A percentile compares a stretch with the other conserved stretches of the same genome.
Evolutionary conservation across 2,113 vertebrate species (phyloP).

Genomic region (Willisornis vidua): DNA sequence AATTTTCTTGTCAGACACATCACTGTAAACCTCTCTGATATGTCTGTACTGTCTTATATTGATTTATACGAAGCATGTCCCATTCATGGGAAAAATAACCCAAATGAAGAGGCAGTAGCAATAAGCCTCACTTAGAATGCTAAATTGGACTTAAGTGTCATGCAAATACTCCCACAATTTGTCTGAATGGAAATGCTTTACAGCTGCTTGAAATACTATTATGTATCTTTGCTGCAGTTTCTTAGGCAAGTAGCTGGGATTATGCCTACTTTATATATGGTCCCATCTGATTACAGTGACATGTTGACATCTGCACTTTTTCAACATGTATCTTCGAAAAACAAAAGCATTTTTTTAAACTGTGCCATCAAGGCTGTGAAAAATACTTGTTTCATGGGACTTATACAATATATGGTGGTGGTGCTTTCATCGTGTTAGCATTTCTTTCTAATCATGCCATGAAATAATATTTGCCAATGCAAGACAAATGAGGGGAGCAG

Average conservation of each 20-base stretch:
- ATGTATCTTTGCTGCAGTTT: neutral
- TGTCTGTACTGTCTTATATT: neutral
- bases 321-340: neutral
- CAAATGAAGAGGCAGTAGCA: neutral
- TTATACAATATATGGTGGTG: neutral
- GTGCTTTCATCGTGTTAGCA: neutral
- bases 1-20: conserved; percentile 33
- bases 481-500: conserved; percentile 1
- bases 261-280: neutral
- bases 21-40: neutral
- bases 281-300: neutral
- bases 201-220: neutral
- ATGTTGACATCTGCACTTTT: neutral
- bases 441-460: conserved; percentile 17
- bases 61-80: neutral
- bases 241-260: neutral
- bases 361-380: neutral
- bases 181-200: neutral
- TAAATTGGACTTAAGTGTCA: neutral
- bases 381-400: conserved; percentile 1
- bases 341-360: neutral
- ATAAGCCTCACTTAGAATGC: neutral
- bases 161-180: neutral
- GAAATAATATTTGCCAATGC: neutral
- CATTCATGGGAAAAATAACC: conserved; percentile 10